These are phyloP conservation scores for Lytechinus pictus DNA, from an alignment of 35 echinoderm and acorn worm genomes.

Conservation along the genomic window DNA sequence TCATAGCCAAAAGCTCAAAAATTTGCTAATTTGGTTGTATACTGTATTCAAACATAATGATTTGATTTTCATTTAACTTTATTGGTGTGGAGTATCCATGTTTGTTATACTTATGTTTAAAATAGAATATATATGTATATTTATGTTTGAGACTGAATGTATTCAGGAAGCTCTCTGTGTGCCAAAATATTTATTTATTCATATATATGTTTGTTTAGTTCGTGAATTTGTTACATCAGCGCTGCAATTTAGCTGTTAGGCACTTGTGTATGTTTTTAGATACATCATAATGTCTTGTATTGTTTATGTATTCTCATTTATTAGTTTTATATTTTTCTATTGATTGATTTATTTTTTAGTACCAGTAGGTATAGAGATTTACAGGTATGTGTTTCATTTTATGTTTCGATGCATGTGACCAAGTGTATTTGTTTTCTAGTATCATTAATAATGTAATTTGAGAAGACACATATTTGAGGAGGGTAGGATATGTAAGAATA, in stretches of 20 bases:
- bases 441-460: no score
- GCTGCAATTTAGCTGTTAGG: background rate
- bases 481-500: no score
- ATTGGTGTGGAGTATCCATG: background rate
- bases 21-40: background rate
- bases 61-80: background rate
- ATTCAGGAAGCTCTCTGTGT: background rate
- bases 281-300: background rate
- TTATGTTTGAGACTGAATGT: background rate
- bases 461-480: no score
- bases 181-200: slow-evolving; percentile 1
- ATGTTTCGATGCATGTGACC: background rate
- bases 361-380: no score
- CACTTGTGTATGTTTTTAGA: background rate
- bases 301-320: background rate
- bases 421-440: no score
- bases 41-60: background rate
- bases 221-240: background rate
- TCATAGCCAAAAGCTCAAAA: no score
- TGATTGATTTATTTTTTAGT: background rate
- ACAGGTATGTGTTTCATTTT: background rate
- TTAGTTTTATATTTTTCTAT: background rate
- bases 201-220: background rate
- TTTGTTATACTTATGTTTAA: background rate
- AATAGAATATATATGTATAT: background rate